These are phyloP conservation scores for Dryococelus australis DNA, from an alignment of 2,888 invertebrate species.

Conservation along the genomic window DNA sequence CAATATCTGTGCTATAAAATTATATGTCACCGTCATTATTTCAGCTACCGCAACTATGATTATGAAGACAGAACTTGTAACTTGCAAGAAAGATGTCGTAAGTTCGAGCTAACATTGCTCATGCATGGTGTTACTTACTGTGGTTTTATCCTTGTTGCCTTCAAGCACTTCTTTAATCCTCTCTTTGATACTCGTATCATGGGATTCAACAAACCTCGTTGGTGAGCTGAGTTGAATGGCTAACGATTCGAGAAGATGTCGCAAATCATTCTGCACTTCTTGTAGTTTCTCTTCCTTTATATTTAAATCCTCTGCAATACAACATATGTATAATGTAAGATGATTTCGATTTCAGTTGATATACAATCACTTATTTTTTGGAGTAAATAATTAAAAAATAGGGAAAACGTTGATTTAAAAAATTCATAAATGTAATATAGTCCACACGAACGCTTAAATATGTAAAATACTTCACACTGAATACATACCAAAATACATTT, in stretches of 20 bases:
- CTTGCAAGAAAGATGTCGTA: no score
- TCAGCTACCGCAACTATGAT: no score
- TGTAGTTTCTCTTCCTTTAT: slow-evolving; percentile 74
- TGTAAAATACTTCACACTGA: no score
- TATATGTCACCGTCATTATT: no score
- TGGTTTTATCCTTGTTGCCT: slow-evolving; percentile 78
- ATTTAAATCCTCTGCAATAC: slow-evolving; percentile 69
- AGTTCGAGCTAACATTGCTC: no score
- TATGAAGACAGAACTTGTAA: no score
- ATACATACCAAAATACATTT: no score
- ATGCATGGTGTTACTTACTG: slow-evolving; percentile 63
- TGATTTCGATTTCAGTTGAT: neutral
- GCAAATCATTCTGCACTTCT: slow-evolving; percentile 71
- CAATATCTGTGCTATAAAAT: no score
- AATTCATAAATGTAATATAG: no score
- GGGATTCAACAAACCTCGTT: slow-evolving; percentile 76
- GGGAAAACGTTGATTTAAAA: no score
- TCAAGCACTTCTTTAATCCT: slow-evolving; percentile 77
- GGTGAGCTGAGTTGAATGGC: slow-evolving; percentile 76
- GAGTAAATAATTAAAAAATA: no score
- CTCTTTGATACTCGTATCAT: slow-evolving; percentile 81
- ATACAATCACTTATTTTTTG: neutral
- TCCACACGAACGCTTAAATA: no score
- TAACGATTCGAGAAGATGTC: slow-evolving; percentile 74
- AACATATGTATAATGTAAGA: neutral